Evolutionary conservation across 1,140 invertebrate species (phyloP), one percentile per base, ranked within the genome.

Genomic region (Drosophila kurseongensis): DNA sequence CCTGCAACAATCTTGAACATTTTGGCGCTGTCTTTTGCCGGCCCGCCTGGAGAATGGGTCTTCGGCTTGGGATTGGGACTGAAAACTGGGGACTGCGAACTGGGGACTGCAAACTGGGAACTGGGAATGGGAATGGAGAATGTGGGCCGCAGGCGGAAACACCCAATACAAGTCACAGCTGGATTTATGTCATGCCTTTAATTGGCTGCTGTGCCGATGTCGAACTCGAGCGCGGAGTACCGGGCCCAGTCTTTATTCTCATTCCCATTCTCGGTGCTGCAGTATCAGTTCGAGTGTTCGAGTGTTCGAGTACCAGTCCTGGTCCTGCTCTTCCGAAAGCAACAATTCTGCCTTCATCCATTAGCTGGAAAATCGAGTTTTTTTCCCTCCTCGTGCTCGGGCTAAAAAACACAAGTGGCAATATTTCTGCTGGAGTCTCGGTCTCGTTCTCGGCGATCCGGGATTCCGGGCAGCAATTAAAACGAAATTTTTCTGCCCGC

Each of bases 141-240:
- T 91, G 89, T 91, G 88, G 88, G 88, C 88, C 89, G 83, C 83
- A 91, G 82, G 88, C 90, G 90, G 86, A 91, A 91, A 91, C 90
- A 91, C 90, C 90, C 90, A 91, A 91, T 91, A 91, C 90, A 91
- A 91, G 90, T 91, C 90, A 86, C 90, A 91, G 90, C 82, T 91
- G 90, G 90, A 91, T 91, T 91, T 91, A 91, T 91, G 90, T 91
- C 90, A 88, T 90, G 79, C 82, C 84, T 90, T 91, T 91, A 91
- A 91, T 91, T 91, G 90, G 90, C 90, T 91, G 91, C 85, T 82
- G 80, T 86, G 79, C 81, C 86, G 78, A 85, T 80, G 81, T 61
- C 76, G 78, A 75, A 66, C 58, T 62, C 67, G 55, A 45, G 12
- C 32, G 58, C 45, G 29, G 41, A 54, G 36, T 40, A 32, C 41